Evolutionary conservation across 2,113 vertebrate genomes (phyloP).

Genomic region (Nothobranchius furzeri): DNA sequence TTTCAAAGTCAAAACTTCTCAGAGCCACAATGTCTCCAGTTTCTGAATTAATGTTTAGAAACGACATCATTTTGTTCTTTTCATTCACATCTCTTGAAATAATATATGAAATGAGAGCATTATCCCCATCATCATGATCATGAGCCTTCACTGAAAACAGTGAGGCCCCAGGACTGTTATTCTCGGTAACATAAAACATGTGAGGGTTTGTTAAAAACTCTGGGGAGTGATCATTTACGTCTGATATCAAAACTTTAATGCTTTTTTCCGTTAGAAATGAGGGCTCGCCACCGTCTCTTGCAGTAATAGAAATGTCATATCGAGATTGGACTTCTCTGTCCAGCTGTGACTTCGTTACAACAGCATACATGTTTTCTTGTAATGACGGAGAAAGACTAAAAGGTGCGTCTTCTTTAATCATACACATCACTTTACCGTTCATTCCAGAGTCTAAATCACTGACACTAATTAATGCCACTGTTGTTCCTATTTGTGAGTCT

Average conservation of each 20-base stretch:
- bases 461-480: constrained; percentile 56
- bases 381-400: constrained; percentile 60
- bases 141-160: constrained; percentile 60
- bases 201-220: constrained; percentile 48
- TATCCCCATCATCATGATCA: constrained; percentile 59
- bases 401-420: constrained; percentile 35
- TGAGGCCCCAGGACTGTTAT: constrained; percentile 46
- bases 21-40: constrained; percentile 52
- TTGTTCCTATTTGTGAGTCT: constrained; percentile 53
- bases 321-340: no score
- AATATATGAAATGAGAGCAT: constrained; percentile 47
- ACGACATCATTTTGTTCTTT: neutral
- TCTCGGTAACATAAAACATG: constrained; percentile 63
- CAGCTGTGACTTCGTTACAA: constrained; percentile 27
- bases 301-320: no score
- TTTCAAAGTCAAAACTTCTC: constrained; percentile 49
- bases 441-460: constrained; percentile 58
- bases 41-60: constrained; percentile 53
- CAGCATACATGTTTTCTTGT: constrained; percentile 62
- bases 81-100: constrained; percentile 24
- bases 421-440: constrained; percentile 62
- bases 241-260: no score
- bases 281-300: no score
- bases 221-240: constrained; percentile 66
- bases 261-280: no score